Evolutionary conservation across 2,888 invertebrate species (phyloP).

Genomic region (Ditula angustiorana): DNA sequence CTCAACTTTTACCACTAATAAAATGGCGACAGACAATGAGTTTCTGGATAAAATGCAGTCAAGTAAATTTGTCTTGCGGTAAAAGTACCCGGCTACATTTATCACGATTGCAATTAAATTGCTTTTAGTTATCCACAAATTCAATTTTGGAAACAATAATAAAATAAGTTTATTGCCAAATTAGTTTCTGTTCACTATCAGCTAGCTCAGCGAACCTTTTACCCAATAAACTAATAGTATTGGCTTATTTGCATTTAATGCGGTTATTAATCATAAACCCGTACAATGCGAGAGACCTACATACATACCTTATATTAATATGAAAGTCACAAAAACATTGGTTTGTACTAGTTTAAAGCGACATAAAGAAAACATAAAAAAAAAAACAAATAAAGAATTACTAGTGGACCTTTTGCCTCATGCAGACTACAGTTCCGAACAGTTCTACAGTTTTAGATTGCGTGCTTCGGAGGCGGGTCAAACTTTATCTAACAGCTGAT

Average conservation of each 20-base stretch:
- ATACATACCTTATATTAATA: too few species aligned
- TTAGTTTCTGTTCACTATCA: too few species aligned
- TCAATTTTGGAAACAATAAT: not conserved
- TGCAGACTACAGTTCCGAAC: conserved; percentile 64
- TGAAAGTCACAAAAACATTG: too few species aligned
- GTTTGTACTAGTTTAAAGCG: too few species aligned
- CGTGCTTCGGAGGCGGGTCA: conserved; percentile 60
- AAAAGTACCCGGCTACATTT: not conserved
- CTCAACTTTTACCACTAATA: conserved; percentile 37
- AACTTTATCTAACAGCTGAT: conserved; percentile 80
- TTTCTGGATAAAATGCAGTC: conserved; percentile 24
- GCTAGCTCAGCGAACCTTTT: too few species aligned
- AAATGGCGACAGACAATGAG: conserved; percentile 25
- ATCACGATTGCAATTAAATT: conserved; percentile 2
- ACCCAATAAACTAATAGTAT: too few species aligned
- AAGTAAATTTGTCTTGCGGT: conserved; percentile 2
- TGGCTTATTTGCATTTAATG: too few species aligned
- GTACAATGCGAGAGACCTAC: too few species aligned
- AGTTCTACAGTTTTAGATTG: conserved; percentile 71
- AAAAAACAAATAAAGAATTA: conserved; percentile 15
- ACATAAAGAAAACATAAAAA: not conserved
- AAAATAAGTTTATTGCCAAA: not conserved
- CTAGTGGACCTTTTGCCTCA: conserved; percentile 47
- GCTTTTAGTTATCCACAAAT: not conserved
- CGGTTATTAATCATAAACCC: too few species aligned